A percentile compares a stretch with the other conserved stretches of the same genome.
Conservation (phyloP, 2,888 invertebrate species). For the Lutraria lutraria region DNA sequence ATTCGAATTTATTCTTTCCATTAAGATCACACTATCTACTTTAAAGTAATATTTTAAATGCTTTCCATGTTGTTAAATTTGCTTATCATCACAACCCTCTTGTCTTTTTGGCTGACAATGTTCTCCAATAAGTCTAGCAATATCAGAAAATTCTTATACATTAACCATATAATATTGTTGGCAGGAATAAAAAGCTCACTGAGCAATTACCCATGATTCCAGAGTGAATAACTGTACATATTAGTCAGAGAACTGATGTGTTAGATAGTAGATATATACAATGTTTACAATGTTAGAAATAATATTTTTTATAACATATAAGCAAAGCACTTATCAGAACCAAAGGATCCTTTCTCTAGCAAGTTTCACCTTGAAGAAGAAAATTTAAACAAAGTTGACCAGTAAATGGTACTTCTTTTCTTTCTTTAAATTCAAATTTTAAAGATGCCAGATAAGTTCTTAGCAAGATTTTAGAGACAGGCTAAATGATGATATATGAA, state of each 20-base stretch:
- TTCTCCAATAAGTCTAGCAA: too few species aligned
- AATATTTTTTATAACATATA: not conserved
- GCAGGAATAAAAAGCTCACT: not conserved
- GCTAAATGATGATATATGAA: too few species aligned
- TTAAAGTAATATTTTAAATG: not conserved
- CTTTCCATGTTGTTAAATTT: not conserved
- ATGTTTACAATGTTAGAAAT: slow-evolving; percentile 1
- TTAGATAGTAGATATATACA: not conserved
- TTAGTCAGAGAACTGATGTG: slow-evolving; percentile 18
- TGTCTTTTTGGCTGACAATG: not conserved
- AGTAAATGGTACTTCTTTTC: too few species aligned
- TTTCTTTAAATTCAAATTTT: too few species aligned
- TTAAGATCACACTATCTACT: too few species aligned
- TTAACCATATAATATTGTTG: not conserved
- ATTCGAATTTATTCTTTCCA: too few species aligned
- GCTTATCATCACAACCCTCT: not conserved
- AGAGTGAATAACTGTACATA: not conserved
- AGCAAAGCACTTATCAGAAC: not conserved
- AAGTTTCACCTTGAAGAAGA: not conserved
- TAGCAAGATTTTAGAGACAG: too few species aligned
- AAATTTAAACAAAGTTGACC: too few species aligned
- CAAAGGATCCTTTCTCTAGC: not conserved
- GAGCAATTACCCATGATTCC: slow-evolving; percentile 18
- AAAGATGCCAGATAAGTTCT: too few species aligned
- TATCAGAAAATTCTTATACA: not conserved